Evolutionary conservation across 2,113 vertebrate species (phyloP).

Genomic region (Mellivora capensis): DNA sequence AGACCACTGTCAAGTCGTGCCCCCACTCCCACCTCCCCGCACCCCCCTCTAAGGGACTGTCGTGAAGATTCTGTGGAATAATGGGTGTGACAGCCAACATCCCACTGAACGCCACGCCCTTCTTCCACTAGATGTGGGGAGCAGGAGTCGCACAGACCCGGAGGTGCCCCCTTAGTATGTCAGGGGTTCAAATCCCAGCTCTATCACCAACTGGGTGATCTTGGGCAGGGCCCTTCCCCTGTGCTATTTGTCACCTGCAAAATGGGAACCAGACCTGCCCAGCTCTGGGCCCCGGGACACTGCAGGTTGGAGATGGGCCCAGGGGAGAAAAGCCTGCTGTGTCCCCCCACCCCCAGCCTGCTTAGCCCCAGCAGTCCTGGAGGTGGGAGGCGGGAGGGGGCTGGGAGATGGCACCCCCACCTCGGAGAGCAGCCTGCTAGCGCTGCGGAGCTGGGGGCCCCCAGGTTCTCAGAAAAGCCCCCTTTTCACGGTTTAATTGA

Average conservation of each 20-base stretch:
- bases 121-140: neutral
- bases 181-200: neutral
- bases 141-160: neutral
- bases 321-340: neutral
- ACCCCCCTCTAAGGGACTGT: neutral
- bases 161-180: accelerated
- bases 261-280: neutral
- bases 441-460: slow-evolving; percentile 83
- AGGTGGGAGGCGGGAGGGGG: slow-evolving; percentile 62
- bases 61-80: neutral
- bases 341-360: neutral
- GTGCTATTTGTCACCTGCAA: neutral
- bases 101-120: neutral
- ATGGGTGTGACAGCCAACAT: neutral
- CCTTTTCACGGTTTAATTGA: slow-evolving; percentile 99
- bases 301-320: neutral
- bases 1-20: neutral
- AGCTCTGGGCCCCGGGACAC: neutral
- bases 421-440: slow-evolving; percentile 76
- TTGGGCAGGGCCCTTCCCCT: neutral
- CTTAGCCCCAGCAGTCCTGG: neutral
- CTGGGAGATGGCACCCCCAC: slow-evolving; percentile 79
- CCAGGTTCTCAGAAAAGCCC: slow-evolving; percentile 90
- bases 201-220: neutral
- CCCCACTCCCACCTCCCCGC: neutral